Evolutionary conservation across 2,888 invertebrate species (phyloP), one percentile per base, ranked within the genome.

Genomic region (Rhagium mordax): DNA sequence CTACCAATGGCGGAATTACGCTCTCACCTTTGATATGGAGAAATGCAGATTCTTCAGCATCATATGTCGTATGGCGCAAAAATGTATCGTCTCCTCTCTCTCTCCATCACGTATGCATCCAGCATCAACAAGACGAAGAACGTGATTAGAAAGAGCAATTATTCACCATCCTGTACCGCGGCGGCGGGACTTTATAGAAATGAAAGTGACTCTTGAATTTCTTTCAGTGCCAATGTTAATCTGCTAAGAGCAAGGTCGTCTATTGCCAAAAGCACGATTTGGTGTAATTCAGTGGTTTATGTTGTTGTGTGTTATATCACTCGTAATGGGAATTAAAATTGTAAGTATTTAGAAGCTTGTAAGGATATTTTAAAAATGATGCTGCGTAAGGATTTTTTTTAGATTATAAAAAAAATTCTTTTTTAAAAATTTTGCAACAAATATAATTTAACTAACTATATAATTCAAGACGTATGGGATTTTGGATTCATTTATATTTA

Each of bases 221-320:
- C 82, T 82, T 81, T 83, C 86, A 86, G 86, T 86, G 84, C 83
- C 86, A 86, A 84, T 85, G 85, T 84, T 84, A 83, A 80, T 72
- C 74, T 76, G 74, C 74, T 78, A 74, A 81, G 81, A 82, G 78
- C 81, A 82, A 84, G 82, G 83, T 84, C 81, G 83, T 70, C 61
- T 24, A 21, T 57, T 74, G 72, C 61, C 66, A 69, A 69, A 72
- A 51, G 18, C 24, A 49, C n/a, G n/a, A 47, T 21, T 18, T 15
- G n/a, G 33, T 41, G 41, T 55, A 41, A 15, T 20, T 47, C 18
- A 21, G 27, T 24, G 2, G 41, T 33, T 29, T n/a, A 15, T 20
- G n/a, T 47, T 21, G 21, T 47, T 29, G 16, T 47, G 21, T 7
- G n/a, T 47, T 16, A 6, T 21, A 7, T 57, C 5, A n/a, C 20